Conservation (phyloP, 2,888 invertebrate species). For the Lycaena phlaeas region DNA sequence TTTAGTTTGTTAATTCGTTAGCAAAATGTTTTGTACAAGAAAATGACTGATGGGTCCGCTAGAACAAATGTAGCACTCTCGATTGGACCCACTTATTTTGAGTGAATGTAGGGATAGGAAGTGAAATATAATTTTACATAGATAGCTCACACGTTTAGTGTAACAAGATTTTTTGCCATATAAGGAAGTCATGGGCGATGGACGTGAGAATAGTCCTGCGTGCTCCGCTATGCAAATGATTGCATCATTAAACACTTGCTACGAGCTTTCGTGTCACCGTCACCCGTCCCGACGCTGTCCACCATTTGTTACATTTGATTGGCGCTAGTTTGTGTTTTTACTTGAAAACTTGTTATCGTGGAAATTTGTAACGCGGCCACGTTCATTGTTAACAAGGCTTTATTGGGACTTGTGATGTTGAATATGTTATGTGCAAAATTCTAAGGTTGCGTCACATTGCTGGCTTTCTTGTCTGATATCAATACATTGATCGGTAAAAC, state of each 20-base stretch:
- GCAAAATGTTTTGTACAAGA: no score
- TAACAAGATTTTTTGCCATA: slow-evolving; percentile 43
- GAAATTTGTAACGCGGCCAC: slow-evolving; percentile 8
- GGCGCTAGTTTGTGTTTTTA: slow-evolving; percentile 54
- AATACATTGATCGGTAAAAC: no score
- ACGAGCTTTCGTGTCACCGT: slow-evolving; percentile 51
- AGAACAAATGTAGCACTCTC: no score
- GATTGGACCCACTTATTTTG: no score
- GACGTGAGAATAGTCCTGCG: slow-evolving; percentile 64
- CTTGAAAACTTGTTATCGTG: slow-evolving; percentile 29
- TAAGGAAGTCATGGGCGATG: slow-evolving; percentile 42
- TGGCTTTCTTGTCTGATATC: no score
- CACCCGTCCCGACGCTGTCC: slow-evolving; percentile 26
- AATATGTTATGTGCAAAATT: not conserved
- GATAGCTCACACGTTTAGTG: slow-evolving; percentile 34
- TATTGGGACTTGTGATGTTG: not conserved
- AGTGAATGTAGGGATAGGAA: no score
- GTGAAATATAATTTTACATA: no score
- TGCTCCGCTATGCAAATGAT: slow-evolving; percentile 65
- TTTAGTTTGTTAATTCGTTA: no score
- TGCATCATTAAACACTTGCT: slow-evolving; percentile 68
- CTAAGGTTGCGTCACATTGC: no score
- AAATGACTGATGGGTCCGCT: no score
- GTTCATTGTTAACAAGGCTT: slow-evolving; percentile 6
- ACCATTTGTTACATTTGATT: slow-evolving; percentile 52